Base-by-base conservation (phyloP, 2,888 invertebrate species). In the Cyaniris semiargus region DNA sequence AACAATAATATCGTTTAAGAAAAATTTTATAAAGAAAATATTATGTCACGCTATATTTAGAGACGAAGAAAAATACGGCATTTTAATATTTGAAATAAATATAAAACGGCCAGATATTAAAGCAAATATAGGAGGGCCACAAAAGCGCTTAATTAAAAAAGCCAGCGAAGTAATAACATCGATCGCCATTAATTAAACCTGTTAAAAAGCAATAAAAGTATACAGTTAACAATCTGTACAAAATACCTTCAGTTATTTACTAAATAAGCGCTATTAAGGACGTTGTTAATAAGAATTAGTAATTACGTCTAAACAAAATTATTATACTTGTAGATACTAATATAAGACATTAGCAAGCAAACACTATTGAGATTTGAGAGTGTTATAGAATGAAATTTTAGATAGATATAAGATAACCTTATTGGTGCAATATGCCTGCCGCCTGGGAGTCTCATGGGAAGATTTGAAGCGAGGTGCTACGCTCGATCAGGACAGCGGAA, bases 61-160 rank as follows among this genome's bases (percentile, higher is more conserved):
- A 66, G 60, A 66, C 5, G 3, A 66, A 66, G 60, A 31, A 15
- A 31, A 66, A 66, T 5, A 66, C 66, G 15, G 27, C 13, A 31
- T 66, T 66, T 66, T 66, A 66, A 18, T 66, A 66, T 66, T 31
- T 66, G 27, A 15, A 66, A 66, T 60, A 60, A 27, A 60, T 66
- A 31, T 31, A 31, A 27, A 18, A 31, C 27, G 27, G 27, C 27
- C 66, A 66, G 66, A 66, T 66, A 18, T 31, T 66, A 15, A 66
- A 66, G 66, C 66, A 66, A 66, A 66, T 31, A 66, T 66, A 66
- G 66, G 27, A 10, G 60, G 60, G 31, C 27, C 15, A 66, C 66
- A 66, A 27, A 66, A 31, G 66, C 15, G 27, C 66, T 66, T 66
- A 66, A 66, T 66, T 31, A 31, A 66, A 66, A 66, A 66, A 66